Evolutionary conservation across 37 sponge, comb jelly and placozoan species (phyloP).

Genomic region (Agelas oroides): DNA sequence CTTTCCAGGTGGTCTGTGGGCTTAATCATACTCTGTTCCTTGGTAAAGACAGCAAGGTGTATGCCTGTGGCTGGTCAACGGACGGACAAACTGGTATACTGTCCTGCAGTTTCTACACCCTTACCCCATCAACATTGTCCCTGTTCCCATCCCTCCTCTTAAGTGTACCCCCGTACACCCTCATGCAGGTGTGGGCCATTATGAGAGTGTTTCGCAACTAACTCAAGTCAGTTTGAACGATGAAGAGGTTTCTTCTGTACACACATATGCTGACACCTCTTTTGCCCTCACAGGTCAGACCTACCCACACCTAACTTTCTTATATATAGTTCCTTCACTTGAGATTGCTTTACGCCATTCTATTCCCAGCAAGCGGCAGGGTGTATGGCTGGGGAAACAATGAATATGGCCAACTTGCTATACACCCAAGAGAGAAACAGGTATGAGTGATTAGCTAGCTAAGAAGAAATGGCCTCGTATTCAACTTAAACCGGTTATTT

Average conservation of each 20-base stretch:
- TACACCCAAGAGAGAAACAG: not conserved
- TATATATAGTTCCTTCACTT: too few relatives aligned
- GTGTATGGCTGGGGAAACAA: slow-evolving; percentile 77
- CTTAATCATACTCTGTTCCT: slow-evolving; percentile 64
- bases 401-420: slow-evolving; percentile 63
- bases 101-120: not conserved
- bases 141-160: too few relatives aligned
- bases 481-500: not conserved
- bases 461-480: not conserved
- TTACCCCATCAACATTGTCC: too few relatives aligned
- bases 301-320: too few relatives aligned
- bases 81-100: slow-evolving; percentile 82
- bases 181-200: slow-evolving; percentile 31
- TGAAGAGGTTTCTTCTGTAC: slow-evolving; percentile 11
- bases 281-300: slow-evolving; percentile 54
- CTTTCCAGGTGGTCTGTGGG: slow-evolving; percentile 53
- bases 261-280: slow-evolving; percentile 51
- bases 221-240: slow-evolving; percentile 7
- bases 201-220: slow-evolving; percentile 8
- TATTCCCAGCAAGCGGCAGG: not conserved
- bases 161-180: not conserved
- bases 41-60: slow-evolving; percentile 11
- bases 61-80: slow-evolving; percentile 61
- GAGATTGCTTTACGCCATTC: too few relatives aligned
- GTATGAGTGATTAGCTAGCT: too few relatives aligned